A percentile compares a stretch with the other conserved stretches of the same genome.
Evolutionary conservation across 1,140 invertebrate genomes (phyloP).

Genomic region (Megalopta genalis): DNA sequence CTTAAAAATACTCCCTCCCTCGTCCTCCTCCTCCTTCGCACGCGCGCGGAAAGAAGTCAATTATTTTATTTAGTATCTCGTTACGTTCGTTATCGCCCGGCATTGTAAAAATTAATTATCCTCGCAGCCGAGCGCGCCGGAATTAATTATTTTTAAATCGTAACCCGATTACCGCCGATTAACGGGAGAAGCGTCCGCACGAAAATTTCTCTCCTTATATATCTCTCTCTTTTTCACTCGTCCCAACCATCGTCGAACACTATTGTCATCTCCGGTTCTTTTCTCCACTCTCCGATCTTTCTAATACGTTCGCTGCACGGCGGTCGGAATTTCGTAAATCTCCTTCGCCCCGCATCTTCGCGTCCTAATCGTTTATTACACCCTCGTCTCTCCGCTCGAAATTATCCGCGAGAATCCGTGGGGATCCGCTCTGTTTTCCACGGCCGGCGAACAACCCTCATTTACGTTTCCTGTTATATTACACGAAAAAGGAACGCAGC

Average conservation of each 20-base stretch:
- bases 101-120: constrained; percentile 25
- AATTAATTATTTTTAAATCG: constrained; percentile 11
- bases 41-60: background rate
- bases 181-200: too few relatives aligned
- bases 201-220: background rate
- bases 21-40: too few relatives aligned
- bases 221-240: background rate
- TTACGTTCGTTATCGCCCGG: constrained; percentile 28
- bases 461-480: too few relatives aligned
- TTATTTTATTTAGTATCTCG: constrained; percentile 31
- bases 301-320: background rate
- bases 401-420: too few relatives aligned
- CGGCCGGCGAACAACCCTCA: too few relatives aligned
- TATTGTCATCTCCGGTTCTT: background rate
- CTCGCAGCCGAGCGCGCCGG: background rate
- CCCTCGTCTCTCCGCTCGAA: too few relatives aligned
- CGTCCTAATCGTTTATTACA: too few relatives aligned
- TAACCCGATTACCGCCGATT: constrained; percentile 3
- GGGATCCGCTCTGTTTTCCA: too few relatives aligned
- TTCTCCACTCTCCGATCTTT: background rate
- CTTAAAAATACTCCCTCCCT: constrained; percentile 27
- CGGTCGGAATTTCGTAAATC: too few relatives aligned
- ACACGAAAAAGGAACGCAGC: too few relatives aligned
- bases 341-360: too few relatives aligned
- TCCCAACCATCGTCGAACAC: too few relatives aligned